Evolutionary conservation across 2,888 invertebrate genomes (phyloP).

Genomic region (Podotricha telesiphe): DNA sequence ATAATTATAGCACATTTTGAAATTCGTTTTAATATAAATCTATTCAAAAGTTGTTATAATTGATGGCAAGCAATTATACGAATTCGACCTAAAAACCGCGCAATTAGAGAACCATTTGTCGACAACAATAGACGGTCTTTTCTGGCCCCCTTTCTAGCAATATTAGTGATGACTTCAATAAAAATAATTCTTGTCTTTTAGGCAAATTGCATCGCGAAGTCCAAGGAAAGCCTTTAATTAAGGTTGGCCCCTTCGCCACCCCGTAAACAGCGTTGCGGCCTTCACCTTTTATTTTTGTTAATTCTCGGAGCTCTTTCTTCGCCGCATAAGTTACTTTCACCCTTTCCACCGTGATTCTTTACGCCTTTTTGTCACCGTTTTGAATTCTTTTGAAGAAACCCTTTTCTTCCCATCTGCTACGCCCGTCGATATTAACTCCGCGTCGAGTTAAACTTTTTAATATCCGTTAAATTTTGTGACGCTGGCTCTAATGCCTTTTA

Average conservation of each 20-base stretch:
- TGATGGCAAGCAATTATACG: constrained; percentile 58
- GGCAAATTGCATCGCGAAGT: constrained; percentile 83
- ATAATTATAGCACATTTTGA: not conserved
- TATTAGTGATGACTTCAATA: constrained; percentile 85
- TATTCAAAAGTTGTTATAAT: constrained; percentile 59
- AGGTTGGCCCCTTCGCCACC: constrained; percentile 73
- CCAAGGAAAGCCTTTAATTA: constrained; percentile 83
- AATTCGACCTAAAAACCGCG: constrained; percentile 68
- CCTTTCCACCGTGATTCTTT: constrained; percentile 78
- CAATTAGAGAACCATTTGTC: constrained; percentile 80
- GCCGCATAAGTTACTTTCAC: constrained; percentile 83
- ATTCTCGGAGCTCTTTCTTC: constrained; percentile 79
- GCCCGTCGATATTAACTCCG: constrained; percentile 84
- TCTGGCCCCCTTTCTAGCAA: constrained; percentile 67
- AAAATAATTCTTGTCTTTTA: constrained; percentile 85
- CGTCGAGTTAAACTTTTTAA: constrained; percentile 82
- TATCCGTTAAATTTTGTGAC: constrained; percentile 83
- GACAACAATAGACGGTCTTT: constrained; percentile 72
- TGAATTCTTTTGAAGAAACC: constrained; percentile 82
- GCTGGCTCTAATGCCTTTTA: constrained; percentile 72
- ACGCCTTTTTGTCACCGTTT: constrained; percentile 83
- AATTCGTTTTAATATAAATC: constrained; percentile 25
- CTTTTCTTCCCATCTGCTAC: constrained; percentile 80
- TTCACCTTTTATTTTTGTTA: constrained; percentile 84
- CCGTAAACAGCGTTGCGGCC: constrained; percentile 78